Conservation (phyloP, 2,888 invertebrate species). For the Xylota segnis region DNA sequence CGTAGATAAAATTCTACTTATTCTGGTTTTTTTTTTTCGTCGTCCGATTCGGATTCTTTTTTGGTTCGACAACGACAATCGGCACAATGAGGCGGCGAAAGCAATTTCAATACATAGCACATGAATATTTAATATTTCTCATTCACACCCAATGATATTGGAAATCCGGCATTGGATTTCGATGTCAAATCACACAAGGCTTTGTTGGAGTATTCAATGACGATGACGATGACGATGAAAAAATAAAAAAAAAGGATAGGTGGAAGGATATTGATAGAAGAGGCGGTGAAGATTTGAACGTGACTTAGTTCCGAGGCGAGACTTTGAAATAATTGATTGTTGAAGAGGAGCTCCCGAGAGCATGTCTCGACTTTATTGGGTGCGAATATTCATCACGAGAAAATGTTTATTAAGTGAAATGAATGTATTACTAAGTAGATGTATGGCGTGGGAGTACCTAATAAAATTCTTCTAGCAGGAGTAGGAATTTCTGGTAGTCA, state of each 20-base stretch:
- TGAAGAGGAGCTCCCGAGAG: neutral
- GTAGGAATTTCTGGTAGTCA: no score
- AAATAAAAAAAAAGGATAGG: no score
- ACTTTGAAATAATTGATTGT: constrained; percentile 38
- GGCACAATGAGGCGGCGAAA: constrained; percentile 65
- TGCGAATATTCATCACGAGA: constrained; percentile 1
- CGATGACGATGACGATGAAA: neutral
- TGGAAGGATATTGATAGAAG: neutral
- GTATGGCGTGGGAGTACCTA: no score
- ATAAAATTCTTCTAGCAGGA: no score
- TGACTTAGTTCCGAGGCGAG: constrained; percentile 28
- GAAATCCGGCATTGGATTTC: constrained; percentile 70
- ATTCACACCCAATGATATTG: constrained; percentile 71
- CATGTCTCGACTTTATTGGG: constrained; percentile 5
- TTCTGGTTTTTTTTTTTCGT: constrained; percentile 20
- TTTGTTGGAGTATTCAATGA: constrained; percentile 27
- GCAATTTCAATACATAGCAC: constrained; percentile 68
- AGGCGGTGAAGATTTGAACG: constrained; percentile 22
- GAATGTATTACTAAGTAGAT: neutral
- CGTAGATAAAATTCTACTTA: constrained; percentile 44
- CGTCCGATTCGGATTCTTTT: constrained; percentile 1
- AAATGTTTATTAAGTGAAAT: neutral
- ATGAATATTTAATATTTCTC: constrained; percentile 74
- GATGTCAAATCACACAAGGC: constrained; percentile 53
- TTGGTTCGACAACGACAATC: constrained; percentile 37